Evolutionary conservation across 2,797 vertebrate genomes (phyloP).

Genomic region (Peromyscus melanophrys): DNA sequence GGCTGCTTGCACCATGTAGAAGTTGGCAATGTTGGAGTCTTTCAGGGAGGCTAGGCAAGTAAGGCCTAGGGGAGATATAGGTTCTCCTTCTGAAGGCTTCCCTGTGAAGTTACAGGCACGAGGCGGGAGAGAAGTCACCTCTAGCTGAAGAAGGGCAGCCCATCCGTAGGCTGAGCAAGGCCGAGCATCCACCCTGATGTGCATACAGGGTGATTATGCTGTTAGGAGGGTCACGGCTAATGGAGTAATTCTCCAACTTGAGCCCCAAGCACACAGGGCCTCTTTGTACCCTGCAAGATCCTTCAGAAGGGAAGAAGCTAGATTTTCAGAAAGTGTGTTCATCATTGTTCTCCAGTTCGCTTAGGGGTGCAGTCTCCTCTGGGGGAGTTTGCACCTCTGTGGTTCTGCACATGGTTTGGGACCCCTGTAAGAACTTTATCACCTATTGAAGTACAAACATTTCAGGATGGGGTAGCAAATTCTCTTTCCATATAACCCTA

Average conservation of each 20-base stretch:
- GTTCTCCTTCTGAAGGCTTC: background rate
- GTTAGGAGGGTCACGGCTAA: constrained; percentile 88
- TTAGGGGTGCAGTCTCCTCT: background rate
- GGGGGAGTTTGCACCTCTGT: background rate
- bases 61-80: background rate
- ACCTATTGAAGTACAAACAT: background rate
- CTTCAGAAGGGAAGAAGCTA: background rate
- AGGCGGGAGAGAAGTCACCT: background rate
- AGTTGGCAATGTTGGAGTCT: background rate
- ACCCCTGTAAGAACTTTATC: background rate
- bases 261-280: constrained; percentile 55
- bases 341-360: background rate
- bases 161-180: constrained; percentile 48
- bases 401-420: background rate
- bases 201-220: constrained; percentile 85
- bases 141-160: constrained; percentile 17
- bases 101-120: constrained; percentile 28
- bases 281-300: constrained; percentile 33
- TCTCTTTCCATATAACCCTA: background rate
- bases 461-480: background rate
- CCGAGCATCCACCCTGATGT: constrained; percentile 80
- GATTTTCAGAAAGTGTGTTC: constrained; percentile 28
- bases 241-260: constrained; percentile 80
- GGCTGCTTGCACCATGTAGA: background rate
- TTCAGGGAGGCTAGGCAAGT: background rate